phyloP scores from a whole-genome alignment of 1,140 invertebrate species.

The Agrypnia vestita region DNA sequence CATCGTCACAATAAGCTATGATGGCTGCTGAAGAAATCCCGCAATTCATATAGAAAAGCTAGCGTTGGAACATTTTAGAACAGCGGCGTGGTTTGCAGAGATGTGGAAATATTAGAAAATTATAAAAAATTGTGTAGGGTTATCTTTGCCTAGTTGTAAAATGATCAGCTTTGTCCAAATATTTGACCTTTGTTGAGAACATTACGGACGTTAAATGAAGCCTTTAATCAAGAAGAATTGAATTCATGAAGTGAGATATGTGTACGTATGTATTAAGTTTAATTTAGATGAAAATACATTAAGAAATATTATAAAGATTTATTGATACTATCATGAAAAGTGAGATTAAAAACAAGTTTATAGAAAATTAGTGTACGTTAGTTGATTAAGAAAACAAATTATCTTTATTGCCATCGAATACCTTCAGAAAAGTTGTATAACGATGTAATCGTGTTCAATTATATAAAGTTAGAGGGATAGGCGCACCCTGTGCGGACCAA shows the following conservation, averaged over 20 bases:
- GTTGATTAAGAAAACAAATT: slow-evolving; percentile 43
- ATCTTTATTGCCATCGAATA: slow-evolving; percentile 55
- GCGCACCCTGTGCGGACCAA: slow-evolving; percentile 31
- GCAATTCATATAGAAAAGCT: too few relatives aligned
- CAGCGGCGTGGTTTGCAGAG: too few relatives aligned
- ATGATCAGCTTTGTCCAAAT: too few relatives aligned
- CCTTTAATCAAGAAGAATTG: slow-evolving; percentile 60
- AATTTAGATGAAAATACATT: slow-evolving; percentile 40
- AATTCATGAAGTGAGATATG: slow-evolving; percentile 61
- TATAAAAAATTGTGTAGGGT: too few relatives aligned
- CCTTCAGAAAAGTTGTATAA: slow-evolving; percentile 44
- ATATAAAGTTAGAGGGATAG: slow-evolving; percentile 40
- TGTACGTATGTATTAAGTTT: slow-evolving; percentile 53
- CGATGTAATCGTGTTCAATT: slow-evolving; percentile 44
- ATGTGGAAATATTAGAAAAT: too few relatives aligned
- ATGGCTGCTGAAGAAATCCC: too few relatives aligned
- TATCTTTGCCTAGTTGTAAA: too few relatives aligned
- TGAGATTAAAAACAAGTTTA: slow-evolving; percentile 52
- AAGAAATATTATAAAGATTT: slow-evolving; percentile 35
- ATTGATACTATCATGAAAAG: slow-evolving; percentile 51
- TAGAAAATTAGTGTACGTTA: slow-evolving; percentile 48
- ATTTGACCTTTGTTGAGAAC: slow-evolving; percentile 45
- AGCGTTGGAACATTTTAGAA: too few relatives aligned
- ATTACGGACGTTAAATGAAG: slow-evolving; percentile 55
- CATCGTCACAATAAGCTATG: too few relatives aligned